Evolutionary conservation across 2,888 invertebrate genomes (phyloP).

Genomic region (Orthosia gracilis): DNA sequence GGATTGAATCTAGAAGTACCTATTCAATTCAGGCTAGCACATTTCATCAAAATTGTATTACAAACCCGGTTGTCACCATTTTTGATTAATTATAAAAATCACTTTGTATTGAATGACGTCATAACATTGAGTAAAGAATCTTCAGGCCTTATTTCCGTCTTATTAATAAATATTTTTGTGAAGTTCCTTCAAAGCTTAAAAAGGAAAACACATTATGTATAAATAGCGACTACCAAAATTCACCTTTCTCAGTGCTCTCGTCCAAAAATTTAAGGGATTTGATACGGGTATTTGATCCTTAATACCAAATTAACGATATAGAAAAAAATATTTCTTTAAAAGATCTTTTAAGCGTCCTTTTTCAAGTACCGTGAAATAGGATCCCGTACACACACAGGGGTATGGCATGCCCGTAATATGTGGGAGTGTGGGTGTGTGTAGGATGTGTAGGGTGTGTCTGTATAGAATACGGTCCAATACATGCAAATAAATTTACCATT

Average conservation of each 20-base stretch:
- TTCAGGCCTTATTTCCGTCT: not conserved
- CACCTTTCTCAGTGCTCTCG: conserved; percentile 20
- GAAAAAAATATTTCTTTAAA: conserved; percentile 53
- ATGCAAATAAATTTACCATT: conserved; percentile 70
- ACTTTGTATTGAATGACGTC: not conserved
- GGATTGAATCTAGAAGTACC: not conserved
- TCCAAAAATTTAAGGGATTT: conserved; percentile 49
- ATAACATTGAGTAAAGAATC: not conserved
- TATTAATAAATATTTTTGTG: conserved; percentile 10
- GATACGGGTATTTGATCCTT: conserved; percentile 59
- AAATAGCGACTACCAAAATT: conserved; percentile 28
- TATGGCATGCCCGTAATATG: not conserved
- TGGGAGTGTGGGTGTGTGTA: not conserved
- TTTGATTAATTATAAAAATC: not conserved
- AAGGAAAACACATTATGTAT: conserved; percentile 17
- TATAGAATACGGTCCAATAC: conserved; percentile 57
- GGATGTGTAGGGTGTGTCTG: not conserved
- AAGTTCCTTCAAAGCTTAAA: conserved; percentile 4
- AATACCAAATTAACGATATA: conserved; percentile 58
- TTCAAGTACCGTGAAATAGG: conserved; percentile 55
- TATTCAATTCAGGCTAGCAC: not conserved
- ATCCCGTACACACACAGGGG: conserved; percentile 39
- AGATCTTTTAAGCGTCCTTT: conserved; percentile 44
- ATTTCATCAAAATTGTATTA: not conserved
- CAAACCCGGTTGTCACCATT: not conserved